These are phyloP conservation scores for Tympanoctomys barrerae DNA, from an alignment of 2,797 vertebrate genomes.

Conservation along the genomic window DNA sequence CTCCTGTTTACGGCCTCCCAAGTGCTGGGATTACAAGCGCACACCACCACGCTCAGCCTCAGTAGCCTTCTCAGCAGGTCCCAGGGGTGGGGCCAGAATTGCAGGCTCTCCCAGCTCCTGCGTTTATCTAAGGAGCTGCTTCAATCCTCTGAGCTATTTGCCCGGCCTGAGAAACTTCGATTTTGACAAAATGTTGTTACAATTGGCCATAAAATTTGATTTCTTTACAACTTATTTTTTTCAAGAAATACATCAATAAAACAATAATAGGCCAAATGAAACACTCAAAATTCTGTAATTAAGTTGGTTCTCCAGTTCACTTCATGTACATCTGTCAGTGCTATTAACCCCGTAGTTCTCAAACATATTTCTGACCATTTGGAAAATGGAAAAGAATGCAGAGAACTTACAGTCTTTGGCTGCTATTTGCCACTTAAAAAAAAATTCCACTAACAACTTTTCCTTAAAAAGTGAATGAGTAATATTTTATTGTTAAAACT, in stretches of 20 bases:
- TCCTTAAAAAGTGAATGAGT: neutral
- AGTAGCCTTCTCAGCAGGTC: too few species aligned
- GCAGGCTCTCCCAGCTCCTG: too few species aligned
- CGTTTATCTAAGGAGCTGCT: too few species aligned
- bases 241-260: neutral
- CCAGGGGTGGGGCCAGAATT: too few species aligned
- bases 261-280: neutral
- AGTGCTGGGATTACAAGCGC: too few species aligned
- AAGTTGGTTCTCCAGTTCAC: neutral
- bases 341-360: neutral
- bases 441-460: neutral
- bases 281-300: neutral
- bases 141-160: too few species aligned
- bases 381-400: neutral
- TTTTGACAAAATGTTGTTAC: conserved; percentile 5
- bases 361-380: neutral
- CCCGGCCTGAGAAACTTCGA: neutral
- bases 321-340: neutral
- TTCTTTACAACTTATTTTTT: neutral
- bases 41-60: too few species aligned
- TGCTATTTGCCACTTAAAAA: neutral
- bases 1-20: too few species aligned
- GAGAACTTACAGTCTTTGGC: neutral
- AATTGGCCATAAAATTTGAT: conserved; percentile 14
- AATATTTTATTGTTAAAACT: neutral